These are phyloP conservation scores for Probosciger aterrimus DNA, from an alignment of 2,113 vertebrate genomes.

Conservation along the genomic window DNA sequence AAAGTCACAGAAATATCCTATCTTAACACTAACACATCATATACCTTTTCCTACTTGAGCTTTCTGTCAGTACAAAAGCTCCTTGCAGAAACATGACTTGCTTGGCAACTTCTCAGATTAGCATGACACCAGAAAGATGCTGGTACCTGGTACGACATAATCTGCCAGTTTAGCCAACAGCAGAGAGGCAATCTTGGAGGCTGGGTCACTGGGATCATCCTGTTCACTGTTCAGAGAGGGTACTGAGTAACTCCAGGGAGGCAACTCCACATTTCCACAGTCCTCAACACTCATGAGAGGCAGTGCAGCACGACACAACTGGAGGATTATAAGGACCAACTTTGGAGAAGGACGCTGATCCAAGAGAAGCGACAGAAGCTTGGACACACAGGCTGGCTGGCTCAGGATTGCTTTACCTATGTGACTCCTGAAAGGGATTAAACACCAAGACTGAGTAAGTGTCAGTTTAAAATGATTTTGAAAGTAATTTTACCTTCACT, in stretches of 20 bases:
- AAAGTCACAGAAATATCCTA: background rate
- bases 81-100: background rate
- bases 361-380: constrained; percentile 92
- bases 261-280: constrained; percentile 94
- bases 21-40: background rate
- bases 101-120: background rate
- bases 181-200: constrained; percentile 93
- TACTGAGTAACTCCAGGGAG: constrained; percentile 95
- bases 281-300: constrained; percentile 99
- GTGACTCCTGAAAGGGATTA: constrained; percentile 82
- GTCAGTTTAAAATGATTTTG: background rate
- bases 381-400: constrained; percentile 98
- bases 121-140: background rate
- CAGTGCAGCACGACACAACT: constrained; percentile 91
- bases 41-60: background rate
- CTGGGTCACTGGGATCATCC: constrained; percentile 92
- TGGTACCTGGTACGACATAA: constrained; percentile 94
- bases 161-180: constrained; percentile 94
- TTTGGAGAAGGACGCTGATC: constrained; percentile 97
- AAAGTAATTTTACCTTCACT: background rate
- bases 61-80: background rate
- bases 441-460: background rate
- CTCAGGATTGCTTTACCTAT: constrained; percentile 98
- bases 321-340: constrained; percentile 95
- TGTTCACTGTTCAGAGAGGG: constrained; percentile 90